phyloP scores from a whole-genome alignment of 2,888 invertebrate genomes.

The Desoria tigrina region DNA sequence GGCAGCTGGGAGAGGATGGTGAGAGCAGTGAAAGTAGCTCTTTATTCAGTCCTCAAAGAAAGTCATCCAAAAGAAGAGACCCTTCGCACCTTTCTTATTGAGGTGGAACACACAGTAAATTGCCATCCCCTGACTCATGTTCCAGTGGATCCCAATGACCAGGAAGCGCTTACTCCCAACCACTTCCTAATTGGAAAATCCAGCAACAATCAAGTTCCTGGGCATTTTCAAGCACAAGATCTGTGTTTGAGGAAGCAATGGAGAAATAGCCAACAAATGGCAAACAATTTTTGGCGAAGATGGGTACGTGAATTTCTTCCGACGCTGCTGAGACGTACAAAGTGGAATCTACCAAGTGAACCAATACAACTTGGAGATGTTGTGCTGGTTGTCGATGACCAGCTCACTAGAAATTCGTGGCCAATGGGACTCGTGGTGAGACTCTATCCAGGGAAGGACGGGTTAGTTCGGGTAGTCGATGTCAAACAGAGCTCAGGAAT shows the following conservation, averaged over 20 bases:
- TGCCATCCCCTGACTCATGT: conserved; percentile 3
- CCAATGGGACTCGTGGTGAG: conserved; percentile 12
- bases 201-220: not conserved
- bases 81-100: conserved; percentile 6
- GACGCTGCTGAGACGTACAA: conserved; percentile 33
- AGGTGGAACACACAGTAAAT: conserved; percentile 1
- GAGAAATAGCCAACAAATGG: conserved; percentile 51
- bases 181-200: not conserved
- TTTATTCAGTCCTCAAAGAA: not conserved
- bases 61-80: not conserved
- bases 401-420: conserved; percentile 18
- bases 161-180: conserved; percentile 2
- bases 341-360: conserved; percentile 24
- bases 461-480: conserved; percentile 17
- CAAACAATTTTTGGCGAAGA: conserved; percentile 49
- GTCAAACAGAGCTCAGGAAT: conserved; percentile 13
- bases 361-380: conserved; percentile 14
- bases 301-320: conserved; percentile 50
- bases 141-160: conserved; percentile 6
- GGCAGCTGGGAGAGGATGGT: conserved; percentile 6
- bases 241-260: conserved; percentile 48
- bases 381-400: conserved; percentile 13
- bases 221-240: conserved; percentile 37
- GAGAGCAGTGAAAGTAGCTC: not conserved
- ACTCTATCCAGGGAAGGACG: conserved; percentile 17